Conservation (phyloP, 2,797 vertebrate genomes). For the Otolemur crassicaudatus region DNA sequence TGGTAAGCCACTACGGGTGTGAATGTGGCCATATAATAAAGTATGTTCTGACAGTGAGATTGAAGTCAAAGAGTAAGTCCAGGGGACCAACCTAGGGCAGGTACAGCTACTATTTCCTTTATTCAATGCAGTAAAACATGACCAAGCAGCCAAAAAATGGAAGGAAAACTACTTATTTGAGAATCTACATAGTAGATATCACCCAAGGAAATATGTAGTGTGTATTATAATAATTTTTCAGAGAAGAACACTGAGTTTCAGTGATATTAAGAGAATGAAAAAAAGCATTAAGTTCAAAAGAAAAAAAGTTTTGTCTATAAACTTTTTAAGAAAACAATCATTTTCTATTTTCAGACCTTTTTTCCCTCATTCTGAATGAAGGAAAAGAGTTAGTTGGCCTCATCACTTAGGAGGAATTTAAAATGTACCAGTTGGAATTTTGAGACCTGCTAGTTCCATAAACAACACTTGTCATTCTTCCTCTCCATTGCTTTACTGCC, state of each 20-base stretch:
- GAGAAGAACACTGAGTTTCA: slow-evolving; percentile 39
- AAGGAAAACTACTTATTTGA: background rate
- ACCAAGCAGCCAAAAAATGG: background rate
- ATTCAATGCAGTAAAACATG: background rate
- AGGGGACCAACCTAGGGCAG: background rate
- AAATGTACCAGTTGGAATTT: slow-evolving; percentile 3
- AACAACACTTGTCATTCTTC: background rate
- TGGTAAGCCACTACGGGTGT: background rate
- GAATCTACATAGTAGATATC: background rate
- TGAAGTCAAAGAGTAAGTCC: background rate
- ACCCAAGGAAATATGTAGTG: slow-evolving; percentile 1
- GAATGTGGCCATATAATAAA: background rate
- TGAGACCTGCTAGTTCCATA: background rate
- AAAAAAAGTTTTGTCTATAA: slow-evolving; percentile 17
- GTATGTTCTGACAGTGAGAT: background rate
- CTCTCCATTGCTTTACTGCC: background rate
- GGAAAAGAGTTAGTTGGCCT: background rate
- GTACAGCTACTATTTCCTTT: background rate
- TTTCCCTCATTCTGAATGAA: background rate
- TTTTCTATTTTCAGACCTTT: background rate
- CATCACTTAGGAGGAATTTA: background rate
- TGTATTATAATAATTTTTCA: slow-evolving; percentile 24
- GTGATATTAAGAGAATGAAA: slow-evolving; percentile 34
- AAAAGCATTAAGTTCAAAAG: background rate
- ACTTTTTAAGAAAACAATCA: slow-evolving; percentile 8